Evolutionary conservation across 2,888 invertebrate species (phyloP), one percentile per base, ranked within the genome.

Genomic region (Parnassius smintheus): DNA sequence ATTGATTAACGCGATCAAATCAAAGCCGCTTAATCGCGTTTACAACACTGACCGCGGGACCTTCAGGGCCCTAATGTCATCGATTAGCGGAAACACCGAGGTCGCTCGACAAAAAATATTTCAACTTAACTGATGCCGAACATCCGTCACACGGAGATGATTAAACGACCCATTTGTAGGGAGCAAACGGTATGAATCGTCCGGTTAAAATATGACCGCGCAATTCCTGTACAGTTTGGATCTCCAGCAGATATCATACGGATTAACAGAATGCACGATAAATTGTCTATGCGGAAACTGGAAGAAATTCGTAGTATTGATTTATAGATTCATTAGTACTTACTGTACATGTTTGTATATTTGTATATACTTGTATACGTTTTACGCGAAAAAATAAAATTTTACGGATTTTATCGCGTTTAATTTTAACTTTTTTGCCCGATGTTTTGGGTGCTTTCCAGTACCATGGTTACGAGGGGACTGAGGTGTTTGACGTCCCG

Each of bases 101-200:
- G 72, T 68, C 72, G 50, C 18, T 64, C 64, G 64, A 70, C 79
- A 82, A 83, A 82, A 82, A 83, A 77, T 74, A 72, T 54, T 62
- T 66, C 49, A 62, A 61, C 75, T 74, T 80, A 80, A 86, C 83
- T 81, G 50, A 50, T 51, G 56, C 70, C 72, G 66, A 70, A 72
- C 81, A 85, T 86, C 77, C 70, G 74, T 85, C 85, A 82, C 78
- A 74, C 74, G 69, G 68, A 67, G 67, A 72, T 85, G 86, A 86
- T 83, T 82, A 83, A 86, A 76, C 73, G 80, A 64, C 68, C 79
- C 72, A 84, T 85, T 85, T 83, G 81, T 77, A 75, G 70, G 68
- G 76, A 72, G 72, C 44, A 68, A 65, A 59, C 64, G 62, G 64
- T 53, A 48, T 42, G 42, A 52, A 57, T 52, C 44, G 54, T 13